These are phyloP conservation scores for Xiphorhynchus elegans DNA, from an alignment of 2,113 vertebrate species.

Conservation along the genomic window DNA sequence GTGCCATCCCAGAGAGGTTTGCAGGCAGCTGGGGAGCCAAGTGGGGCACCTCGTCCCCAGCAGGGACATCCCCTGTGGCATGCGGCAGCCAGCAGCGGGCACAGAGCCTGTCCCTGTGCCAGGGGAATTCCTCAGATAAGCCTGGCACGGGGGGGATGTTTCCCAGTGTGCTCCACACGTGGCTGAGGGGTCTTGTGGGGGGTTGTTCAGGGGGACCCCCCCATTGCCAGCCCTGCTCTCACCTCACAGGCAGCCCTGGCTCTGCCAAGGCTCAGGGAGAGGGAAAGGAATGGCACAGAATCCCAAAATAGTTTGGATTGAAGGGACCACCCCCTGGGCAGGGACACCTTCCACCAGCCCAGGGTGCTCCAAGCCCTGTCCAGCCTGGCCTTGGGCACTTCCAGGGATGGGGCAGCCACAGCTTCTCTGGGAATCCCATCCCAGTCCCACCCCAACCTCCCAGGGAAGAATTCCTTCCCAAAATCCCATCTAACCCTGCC, in stretches of 20 bases:
- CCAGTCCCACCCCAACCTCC: background rate
- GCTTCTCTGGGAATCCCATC: background rate
- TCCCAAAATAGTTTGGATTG: background rate
- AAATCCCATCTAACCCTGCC: background rate
- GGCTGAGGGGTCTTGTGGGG: background rate
- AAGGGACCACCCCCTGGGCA: background rate
- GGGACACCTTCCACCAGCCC: background rate
- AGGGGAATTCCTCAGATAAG: background rate
- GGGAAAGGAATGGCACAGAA: background rate
- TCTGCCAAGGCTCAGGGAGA: accelerated
- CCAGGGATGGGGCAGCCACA: background rate
- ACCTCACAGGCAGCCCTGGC: background rate
- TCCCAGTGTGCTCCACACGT: accelerated
- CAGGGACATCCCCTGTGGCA: background rate
- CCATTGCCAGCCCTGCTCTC: too few relatives aligned
- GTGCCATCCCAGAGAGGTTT: background rate
- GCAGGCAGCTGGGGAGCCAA: background rate
- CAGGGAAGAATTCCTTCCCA: background rate
- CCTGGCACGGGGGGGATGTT: background rate
- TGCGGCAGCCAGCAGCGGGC: accelerated
- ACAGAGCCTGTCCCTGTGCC: accelerated
- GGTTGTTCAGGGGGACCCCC: accelerated
- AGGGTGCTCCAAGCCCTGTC: background rate
- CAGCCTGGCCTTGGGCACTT: background rate
- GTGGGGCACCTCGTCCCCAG: background rate